phyloP scores from a whole-genome alignment of 2,797 vertebrate genomes.

The Liasis olivaceus region DNA sequence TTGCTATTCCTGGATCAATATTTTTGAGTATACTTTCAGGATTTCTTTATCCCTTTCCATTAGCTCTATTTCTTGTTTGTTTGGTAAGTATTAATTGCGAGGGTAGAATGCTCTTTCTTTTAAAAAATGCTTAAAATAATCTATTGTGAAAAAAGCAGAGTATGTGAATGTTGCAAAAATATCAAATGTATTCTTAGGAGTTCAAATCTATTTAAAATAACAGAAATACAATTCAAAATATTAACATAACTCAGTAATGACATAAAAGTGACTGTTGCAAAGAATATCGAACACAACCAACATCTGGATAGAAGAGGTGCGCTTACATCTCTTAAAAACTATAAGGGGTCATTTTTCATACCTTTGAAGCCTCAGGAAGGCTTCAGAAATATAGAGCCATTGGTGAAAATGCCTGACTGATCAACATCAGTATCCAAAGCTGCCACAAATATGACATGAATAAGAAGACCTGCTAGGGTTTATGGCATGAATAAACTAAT shows the following conservation, averaged over 20 bases:
- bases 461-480: background rate
- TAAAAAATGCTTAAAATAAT: background rate
- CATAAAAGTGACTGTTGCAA: background rate
- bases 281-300: background rate
- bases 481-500: background rate
- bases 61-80: slow-evolving; percentile 97
- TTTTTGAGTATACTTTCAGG: slow-evolving; percentile 99
- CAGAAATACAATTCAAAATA: background rate
- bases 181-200: background rate
- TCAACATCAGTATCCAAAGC: background rate
- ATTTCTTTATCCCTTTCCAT: slow-evolving; percentile 96
- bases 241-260: background rate
- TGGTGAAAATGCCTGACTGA: background rate
- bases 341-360: background rate
- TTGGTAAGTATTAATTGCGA: slow-evolving; percentile 84
- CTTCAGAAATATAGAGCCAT: background rate
- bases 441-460: background rate
- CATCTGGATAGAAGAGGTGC: background rate
- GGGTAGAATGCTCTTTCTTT: background rate
- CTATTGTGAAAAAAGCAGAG: background rate
- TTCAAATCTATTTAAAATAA: background rate
- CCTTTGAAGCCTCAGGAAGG: background rate
- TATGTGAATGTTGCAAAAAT: background rate
- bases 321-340: background rate
- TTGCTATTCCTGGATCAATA: slow-evolving; percentile 99